These are phyloP conservation scores for Suncus etruscus DNA, from an alignment of 2,113 vertebrate species.

Conservation along the genomic window DNA sequence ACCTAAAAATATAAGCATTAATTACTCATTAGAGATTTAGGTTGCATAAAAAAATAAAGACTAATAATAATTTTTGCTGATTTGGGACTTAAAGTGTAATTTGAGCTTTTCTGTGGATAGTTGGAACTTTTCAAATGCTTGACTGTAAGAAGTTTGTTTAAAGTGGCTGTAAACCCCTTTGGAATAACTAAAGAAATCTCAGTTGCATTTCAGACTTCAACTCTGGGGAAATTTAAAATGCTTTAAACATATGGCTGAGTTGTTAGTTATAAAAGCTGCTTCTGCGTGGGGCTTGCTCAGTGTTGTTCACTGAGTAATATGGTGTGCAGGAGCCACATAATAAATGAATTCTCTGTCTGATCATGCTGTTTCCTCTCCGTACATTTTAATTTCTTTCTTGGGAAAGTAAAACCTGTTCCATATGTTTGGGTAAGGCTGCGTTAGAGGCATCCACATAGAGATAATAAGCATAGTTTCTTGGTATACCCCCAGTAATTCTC, in stretches of 20 bases:
- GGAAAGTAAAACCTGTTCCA: constrained; percentile 56
- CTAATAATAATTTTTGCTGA: constrained; percentile 1
- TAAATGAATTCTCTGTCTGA: constrained; percentile 59
- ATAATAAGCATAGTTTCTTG: constrained; percentile 34
- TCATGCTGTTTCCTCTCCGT: constrained; percentile 46
- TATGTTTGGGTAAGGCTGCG: constrained; percentile 63
- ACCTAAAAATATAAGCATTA: neutral
- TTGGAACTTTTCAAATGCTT: neutral
- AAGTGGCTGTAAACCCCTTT: constrained; percentile 8
- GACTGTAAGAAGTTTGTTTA: neutral
- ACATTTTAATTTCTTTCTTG: constrained; percentile 64
- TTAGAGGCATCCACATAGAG: constrained; percentile 54
- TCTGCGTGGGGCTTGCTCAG: neutral
- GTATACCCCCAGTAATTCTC: constrained; percentile 22
- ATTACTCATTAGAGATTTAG: neutral
- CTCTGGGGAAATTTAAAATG: constrained; percentile 2
- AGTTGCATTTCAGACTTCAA: constrained; percentile 35
- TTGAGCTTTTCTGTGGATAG: neutral
- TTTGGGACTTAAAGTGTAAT: neutral
- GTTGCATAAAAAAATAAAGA: neutral
- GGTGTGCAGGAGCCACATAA: constrained; percentile 56
- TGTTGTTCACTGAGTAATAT: constrained; percentile 35
- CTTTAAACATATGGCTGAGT: constrained; percentile 46
- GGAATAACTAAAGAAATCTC: constrained; percentile 14
- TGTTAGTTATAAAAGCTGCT: constrained; percentile 24